Evolutionary conservation across 2,888 invertebrate genomes (phyloP), one percentile per base, ranked within the genome.

Genomic region (Bugula neritina): DNA sequence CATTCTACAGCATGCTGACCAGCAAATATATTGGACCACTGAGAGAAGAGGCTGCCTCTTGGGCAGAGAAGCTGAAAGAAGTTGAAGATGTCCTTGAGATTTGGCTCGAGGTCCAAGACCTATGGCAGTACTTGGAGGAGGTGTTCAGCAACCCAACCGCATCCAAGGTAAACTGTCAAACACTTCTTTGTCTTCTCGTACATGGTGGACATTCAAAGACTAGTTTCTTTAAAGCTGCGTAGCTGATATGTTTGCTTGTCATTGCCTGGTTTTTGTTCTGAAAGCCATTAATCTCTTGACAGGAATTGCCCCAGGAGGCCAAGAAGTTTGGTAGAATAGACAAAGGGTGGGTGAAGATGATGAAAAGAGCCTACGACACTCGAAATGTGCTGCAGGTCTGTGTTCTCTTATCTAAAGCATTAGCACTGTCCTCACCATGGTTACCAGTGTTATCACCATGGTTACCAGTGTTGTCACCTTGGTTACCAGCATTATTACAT

Each of bases 41-140:
- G 72, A 71, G 82, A 70, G 83, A 84, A 74, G 84, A 84, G 75
- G 83, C 83, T 1, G 83, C 84, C 0, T 78, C 79, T 0, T 83
- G 84, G 83, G 83, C 84, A 17, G 83, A 82, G 77, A 84, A 84
- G 74, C 77, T 84, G 74, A 84, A 82, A 76, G 82, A 84, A 71
- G 83, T 84, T n/a, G 80, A 80, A 0, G 80, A 83, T 75, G 82
- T 84, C 52, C 75, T 84, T 71, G 84, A 84, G 72, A 75, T 81
- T 73, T 84, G 84, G 84, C 75, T 84, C 52, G 83, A 83, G 75
- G 83, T 83, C 29, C 84, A 84, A 75, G 82, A 83, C 73, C 76
- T 83, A 35, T 84, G 84, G 84, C 81, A 82, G 75, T 81, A 82
- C 72, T 76, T 84, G 71, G 84, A 84, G 75, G 82, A 82, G 52